phyloP scores from a whole-genome alignment of 2,113 vertebrate genomes.

The Eulacestoma nigropectus region DNA sequence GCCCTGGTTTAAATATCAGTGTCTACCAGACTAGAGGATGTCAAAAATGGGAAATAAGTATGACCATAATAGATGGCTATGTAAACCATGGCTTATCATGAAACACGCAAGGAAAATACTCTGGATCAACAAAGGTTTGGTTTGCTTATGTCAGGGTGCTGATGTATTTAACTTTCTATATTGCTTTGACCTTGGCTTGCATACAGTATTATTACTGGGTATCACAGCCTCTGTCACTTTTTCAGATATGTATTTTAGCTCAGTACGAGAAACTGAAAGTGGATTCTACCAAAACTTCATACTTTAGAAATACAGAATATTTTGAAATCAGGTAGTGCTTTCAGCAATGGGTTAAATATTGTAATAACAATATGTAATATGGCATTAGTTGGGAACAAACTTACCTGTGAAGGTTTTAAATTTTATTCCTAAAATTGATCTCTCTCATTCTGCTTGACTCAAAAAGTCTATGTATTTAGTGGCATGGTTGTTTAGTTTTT shows the following conservation, averaged over 20 bases:
- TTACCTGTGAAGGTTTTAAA: not conserved
- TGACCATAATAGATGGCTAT: not conserved
- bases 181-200: not conserved
- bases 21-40: not conserved
- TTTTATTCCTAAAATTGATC: not conserved
- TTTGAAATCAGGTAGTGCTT: not conserved
- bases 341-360: not conserved
- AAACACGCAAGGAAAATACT: not conserved
- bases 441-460: not conserved
- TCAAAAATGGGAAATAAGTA: slow-evolving; percentile 7
- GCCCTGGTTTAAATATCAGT: slow-evolving; percentile 6
- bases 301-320: not conserved
- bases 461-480: not conserved
- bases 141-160: slow-evolving; percentile 10
- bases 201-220: not conserved
- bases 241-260: not conserved
- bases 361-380: not conserved
- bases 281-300: not conserved
- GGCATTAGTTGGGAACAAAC: not conserved
- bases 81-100: slow-evolving; percentile 22
- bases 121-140: not conserved
- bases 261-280: not conserved
- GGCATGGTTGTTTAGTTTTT: not conserved
- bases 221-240: not conserved
- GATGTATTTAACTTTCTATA: not conserved